Evolutionary conservation across 2,797 vertebrate species (phyloP), one percentile per base, ranked within the genome.

Genomic region (Oreochromis mossambicus): DNA sequence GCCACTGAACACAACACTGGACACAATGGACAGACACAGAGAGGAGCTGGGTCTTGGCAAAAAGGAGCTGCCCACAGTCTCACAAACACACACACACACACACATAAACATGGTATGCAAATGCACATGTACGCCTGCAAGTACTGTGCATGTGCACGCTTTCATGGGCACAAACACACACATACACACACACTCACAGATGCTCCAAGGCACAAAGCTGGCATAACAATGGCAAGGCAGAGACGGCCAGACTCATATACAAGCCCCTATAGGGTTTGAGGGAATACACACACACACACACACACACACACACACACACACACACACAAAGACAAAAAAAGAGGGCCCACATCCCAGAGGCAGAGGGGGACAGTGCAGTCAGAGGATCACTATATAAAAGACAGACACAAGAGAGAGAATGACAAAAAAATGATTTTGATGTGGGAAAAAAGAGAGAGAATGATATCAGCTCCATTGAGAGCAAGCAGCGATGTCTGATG

Each of bases 11-110:
- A 94, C 90, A 93, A 89, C 87, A 88, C 88, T 84, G 87, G 84
- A 93, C 88, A 95, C 94, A 95, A 95, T 94, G 84, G 82, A 93
- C 29, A 70, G 89, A 92, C 91, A 87, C 86, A 76, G 86, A 94
- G 90, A 94, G 86, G 86, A 92, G 85, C 86, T 29, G 66, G 73
- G 84, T 87, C 84, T 93, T 94, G 93, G 93, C 94, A 94, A 83
- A 81, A 79, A 77, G 15, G 56, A 84, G 84, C 58, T 19, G 56
- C 73, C 38, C 48, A 51, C 78, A 88, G n/a, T 51, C 66, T 51
- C 48, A 7, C 68, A 54, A 61, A 51, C 36, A 88, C 52, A 89
- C 76, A 91, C 54, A 26, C 54, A 26, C 26, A 17, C 21, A 46
- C 79, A 87, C 75, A 46, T 75, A 50, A 75, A 75, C 83, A 85